A percentile compares a stretch with the other conserved stretches of the same genome.
Conservation (phyloP, 1,140 invertebrate genomes). For the Coptotermes formosanus region DNA sequence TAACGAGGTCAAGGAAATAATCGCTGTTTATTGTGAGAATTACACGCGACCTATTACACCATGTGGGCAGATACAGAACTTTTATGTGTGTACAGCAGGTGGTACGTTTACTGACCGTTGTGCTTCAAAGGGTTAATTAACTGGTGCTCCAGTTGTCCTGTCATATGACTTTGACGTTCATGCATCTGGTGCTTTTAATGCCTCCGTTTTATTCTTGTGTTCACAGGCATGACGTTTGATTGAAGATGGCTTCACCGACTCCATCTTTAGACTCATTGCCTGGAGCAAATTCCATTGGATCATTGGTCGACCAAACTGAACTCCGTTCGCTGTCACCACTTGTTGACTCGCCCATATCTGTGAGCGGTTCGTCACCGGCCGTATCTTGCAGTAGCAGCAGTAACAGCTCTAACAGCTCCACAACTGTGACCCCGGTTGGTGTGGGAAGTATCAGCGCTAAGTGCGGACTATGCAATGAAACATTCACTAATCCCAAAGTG, state of each 20-base stretch:
- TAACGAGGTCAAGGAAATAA: too few relatives aligned
- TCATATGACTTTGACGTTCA: too few relatives aligned
- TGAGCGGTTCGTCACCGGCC: conserved; percentile 78
- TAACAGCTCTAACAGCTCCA: conserved; percentile 39
- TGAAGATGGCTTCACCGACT: conserved; percentile 80
- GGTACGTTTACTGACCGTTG: too few relatives aligned
- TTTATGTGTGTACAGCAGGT: too few relatives aligned
- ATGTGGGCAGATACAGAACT: too few relatives aligned
- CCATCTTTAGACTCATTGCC: conserved; percentile 86
- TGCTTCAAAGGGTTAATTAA: too few relatives aligned
- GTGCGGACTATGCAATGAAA: conserved; percentile 81
- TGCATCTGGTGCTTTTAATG: too few relatives aligned
- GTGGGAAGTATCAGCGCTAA: conserved; percentile 49
- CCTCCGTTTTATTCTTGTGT: conserved; percentile 38
- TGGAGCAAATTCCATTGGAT: conserved; percentile 85
- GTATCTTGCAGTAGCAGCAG: conserved; percentile 49
- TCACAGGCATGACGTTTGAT: conserved; percentile 66
- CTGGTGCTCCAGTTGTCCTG: too few relatives aligned
- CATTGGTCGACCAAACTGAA: conserved; percentile 65
- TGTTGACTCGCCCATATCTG: conserved; percentile 71
- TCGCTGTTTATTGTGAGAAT: too few relatives aligned
- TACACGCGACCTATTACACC: too few relatives aligned
- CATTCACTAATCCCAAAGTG: conserved; percentile 67
- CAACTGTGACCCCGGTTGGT: conserved; percentile 45
- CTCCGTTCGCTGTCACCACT: conserved; percentile 58